A percentile compares a stretch with the other conserved stretches of the same genome.
Conservation (phyloP, 2,888 invertebrate species). For the Venustoraphidia nigricollis region DNA sequence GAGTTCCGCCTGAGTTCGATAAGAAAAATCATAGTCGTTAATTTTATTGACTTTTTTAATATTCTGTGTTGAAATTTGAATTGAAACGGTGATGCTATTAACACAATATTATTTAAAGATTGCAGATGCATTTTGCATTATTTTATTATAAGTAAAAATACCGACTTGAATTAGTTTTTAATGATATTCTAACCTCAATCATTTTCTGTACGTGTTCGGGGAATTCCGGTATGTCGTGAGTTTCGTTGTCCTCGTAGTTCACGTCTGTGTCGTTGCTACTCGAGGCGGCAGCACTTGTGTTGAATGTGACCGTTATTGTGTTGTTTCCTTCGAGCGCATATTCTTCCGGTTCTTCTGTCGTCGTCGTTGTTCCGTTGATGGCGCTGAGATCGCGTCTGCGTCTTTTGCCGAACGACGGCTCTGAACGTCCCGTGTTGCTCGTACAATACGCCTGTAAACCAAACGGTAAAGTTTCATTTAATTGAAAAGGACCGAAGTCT, state of each 20-base stretch:
- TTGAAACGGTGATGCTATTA: no score
- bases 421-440: slow-evolving; percentile 60
- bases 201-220: slow-evolving; percentile 76
- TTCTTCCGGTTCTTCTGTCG: slow-evolving; percentile 12
- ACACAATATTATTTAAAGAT: no score
- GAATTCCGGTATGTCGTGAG: slow-evolving; percentile 24
- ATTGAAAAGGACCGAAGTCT: no score
- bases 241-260: slow-evolving; percentile 35
- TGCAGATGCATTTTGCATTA: no score
- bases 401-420: slow-evolving; percentile 67
- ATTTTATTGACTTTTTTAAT: no score
- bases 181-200: slow-evolving; percentile 50
- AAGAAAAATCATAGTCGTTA: no score
- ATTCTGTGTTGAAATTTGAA: no score
- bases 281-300: slow-evolving; percentile 16
- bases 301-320: slow-evolving; percentile 11
- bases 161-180: background rate
- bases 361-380: slow-evolving; percentile 23
- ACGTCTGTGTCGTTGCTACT: slow-evolving; percentile 26
- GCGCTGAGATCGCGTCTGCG: slow-evolving; percentile 39
- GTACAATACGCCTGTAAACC: slow-evolving; percentile 60
- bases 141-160: no score
- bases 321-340: slow-evolving; percentile 16
- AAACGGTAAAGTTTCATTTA: slow-evolving; percentile 19
- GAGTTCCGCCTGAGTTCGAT: no score